Evolutionary conservation across 2,113 vertebrate genomes (phyloP), one percentile per base, ranked within the genome.

Genomic region (Neodontobutis hainanensis): DNA sequence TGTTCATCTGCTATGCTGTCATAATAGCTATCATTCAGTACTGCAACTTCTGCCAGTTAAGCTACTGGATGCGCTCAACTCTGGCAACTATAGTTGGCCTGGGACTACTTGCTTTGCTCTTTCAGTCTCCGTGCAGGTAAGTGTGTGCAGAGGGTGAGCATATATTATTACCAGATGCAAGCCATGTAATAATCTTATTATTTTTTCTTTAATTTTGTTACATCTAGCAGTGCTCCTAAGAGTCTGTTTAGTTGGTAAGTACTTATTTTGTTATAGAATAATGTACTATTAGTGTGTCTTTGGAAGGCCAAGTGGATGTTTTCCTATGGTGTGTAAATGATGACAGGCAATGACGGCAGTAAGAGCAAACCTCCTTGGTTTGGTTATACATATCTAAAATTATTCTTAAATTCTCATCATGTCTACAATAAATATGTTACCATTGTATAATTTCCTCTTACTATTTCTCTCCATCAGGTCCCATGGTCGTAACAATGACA

Each of bases 21-120:
- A 94, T 97, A 83, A 94, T 98, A 59, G 91, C 95, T 0, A 94
- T 98, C 32, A 94, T 98, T 81, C 97, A 99, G 84, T 98, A 97
- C 91, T 99, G 96, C 82, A 99, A 98, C 92, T 99, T 98, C 91
- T 99, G 97, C 91, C 97, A 99, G 88, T 95, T 99, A 60, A 97
- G 96, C 91, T 98, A 96, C 90, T 99, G 97, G 97, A 97, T 99
- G 94, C 91, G 97, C 27, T 99, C 97, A 1, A 85, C 92, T n/a
- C 75, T 99, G 38, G 96, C 96, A 4, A 98, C 97, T 0, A 57
- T 95, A 0, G 90, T 95, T 0, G 97, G 96, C 65, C 87, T 93
- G 0, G 85, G 91, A 51, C 91, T 96, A 5, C 91, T 99, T 49
- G 80, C 92, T 7, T 81, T 97, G 86, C 94, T 99, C 70, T 95